Conservation (phyloP, 2,113 vertebrate species). For the Sinocyclocheilus rhinocerous region DNA sequence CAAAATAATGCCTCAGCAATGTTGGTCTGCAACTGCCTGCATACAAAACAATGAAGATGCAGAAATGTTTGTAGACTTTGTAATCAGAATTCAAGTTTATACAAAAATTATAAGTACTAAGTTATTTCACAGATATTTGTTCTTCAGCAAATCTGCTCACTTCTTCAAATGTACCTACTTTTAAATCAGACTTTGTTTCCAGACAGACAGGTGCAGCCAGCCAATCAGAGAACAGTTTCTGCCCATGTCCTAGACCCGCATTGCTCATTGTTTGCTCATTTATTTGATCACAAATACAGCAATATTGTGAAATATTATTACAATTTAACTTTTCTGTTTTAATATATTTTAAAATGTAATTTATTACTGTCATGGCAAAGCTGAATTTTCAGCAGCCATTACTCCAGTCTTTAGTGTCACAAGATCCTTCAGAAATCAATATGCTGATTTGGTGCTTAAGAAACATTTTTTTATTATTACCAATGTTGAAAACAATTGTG, state of each 20-base stretch:
- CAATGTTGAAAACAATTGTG: too few relatives aligned
- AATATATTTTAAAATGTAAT: too few relatives aligned
- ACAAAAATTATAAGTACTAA: not conserved
- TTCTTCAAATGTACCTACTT: not conserved
- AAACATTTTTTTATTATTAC: too few relatives aligned
- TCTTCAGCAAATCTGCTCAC: not conserved
- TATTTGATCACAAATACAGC: not conserved
- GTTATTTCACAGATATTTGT: not conserved
- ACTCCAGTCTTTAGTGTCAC: too few relatives aligned
- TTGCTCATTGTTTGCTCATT: not conserved
- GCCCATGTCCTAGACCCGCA: not conserved
- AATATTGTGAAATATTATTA: not conserved
- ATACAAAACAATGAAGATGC: not conserved
- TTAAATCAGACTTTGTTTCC: not conserved
- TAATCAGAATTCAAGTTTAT: too few relatives aligned
- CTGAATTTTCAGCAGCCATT: too few relatives aligned
- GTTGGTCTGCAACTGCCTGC: not conserved
- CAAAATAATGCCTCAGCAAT: not conserved
- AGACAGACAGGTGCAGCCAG: not conserved
- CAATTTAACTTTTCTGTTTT: not conserved
- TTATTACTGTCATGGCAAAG: too few relatives aligned
- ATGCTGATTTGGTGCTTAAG: too few relatives aligned
- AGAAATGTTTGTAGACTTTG: not conserved
- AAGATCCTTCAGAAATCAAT: too few relatives aligned
- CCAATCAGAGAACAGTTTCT: not conserved